Evolutionary conservation across 2,113 vertebrate genomes (phyloP).

Genomic region (Panthera leo): DNA sequence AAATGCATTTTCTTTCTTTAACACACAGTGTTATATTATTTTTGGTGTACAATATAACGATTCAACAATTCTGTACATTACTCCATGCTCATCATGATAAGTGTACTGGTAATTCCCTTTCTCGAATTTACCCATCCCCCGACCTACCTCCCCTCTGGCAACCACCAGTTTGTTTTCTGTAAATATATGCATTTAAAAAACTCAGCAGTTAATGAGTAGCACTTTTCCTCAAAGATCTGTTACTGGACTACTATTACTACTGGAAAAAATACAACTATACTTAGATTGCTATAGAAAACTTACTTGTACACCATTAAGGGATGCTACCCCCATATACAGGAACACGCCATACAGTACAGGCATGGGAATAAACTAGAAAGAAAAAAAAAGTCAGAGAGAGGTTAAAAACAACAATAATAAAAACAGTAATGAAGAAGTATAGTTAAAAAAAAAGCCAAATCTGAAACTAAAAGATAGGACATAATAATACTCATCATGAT

Average conservation of each 20-base stretch:
- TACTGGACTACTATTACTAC: neutral
- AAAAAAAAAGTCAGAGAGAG: neutral
- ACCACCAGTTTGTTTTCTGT: neutral
- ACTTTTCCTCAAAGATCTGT: neutral
- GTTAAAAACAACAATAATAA: neutral
- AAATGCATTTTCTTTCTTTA: neutral
- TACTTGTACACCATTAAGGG: constrained; percentile 90
- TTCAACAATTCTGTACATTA: neutral
- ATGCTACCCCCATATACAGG: constrained; percentile 91
- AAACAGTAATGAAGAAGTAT: neutral
- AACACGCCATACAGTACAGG: constrained; percentile 90
- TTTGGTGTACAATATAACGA: neutral
- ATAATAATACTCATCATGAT: neutral
- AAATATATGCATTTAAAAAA: neutral
- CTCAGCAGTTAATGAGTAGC: neutral
- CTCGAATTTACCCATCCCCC: neutral
- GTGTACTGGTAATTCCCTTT: neutral
- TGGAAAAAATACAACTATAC: neutral
- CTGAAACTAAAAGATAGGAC: neutral
- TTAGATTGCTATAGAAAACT: constrained; percentile 47
- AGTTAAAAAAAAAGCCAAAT: neutral
- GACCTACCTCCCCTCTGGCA: neutral
- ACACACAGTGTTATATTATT: neutral
- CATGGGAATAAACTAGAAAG: constrained; percentile 89
- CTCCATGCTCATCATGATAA: neutral